Conservation (phyloP, 2,113 vertebrate genomes). For the Bagarius yarrelli region DNA sequence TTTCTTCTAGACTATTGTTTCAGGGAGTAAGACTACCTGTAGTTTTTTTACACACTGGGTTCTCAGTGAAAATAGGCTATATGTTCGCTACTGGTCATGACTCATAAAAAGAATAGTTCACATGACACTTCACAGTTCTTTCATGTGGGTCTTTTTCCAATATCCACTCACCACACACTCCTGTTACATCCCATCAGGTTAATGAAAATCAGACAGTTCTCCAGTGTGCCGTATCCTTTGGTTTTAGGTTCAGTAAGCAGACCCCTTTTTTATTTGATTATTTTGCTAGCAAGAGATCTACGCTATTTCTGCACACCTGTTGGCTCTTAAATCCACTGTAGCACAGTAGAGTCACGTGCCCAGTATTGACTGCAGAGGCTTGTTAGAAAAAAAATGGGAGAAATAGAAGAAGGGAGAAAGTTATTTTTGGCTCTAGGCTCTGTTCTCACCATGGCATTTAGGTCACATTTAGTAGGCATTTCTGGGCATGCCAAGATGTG, state of each 20-base stretch:
- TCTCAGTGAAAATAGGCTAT: constrained; percentile 9
- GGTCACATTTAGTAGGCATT: neutral
- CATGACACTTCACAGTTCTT: neutral
- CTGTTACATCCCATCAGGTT: neutral
- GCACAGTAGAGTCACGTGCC: neutral
- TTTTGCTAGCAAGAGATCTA: neutral
- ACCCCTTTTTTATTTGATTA: constrained; percentile 7
- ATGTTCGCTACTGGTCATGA: neutral
- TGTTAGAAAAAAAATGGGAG: neutral
- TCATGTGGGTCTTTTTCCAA: neutral
- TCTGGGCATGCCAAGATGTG: neutral
- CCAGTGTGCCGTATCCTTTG: neutral
- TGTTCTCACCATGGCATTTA: constrained; percentile 9
- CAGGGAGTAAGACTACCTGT: neutral
- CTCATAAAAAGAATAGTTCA: neutral
- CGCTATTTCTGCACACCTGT: neutral
- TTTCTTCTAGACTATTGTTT: neutral
- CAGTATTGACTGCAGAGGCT: neutral
- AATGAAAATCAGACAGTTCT: neutral
- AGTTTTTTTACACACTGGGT: neutral
- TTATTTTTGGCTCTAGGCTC: constrained; percentile 1
- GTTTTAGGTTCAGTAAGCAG: constrained; percentile 10
- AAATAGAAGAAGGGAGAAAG: neutral
- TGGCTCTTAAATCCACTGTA: neutral
- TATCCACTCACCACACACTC: neutral